Evolutionary conservation across 2,113 vertebrate species (phyloP).

Genomic region (Corythoichthys haematopterus): DNA sequence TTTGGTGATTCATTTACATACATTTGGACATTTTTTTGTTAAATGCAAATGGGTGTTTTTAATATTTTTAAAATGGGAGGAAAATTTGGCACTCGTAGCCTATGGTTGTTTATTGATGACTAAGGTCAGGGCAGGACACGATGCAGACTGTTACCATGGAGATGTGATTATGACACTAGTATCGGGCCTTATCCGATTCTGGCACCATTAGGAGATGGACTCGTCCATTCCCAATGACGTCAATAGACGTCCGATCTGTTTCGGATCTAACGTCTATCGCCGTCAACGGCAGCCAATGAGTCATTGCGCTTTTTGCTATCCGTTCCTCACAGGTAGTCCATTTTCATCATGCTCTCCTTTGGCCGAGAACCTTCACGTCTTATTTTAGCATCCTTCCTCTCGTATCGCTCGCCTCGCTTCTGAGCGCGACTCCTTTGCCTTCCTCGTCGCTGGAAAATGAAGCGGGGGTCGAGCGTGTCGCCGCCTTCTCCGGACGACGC

Average conservation of each 20-base stretch:
- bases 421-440: conserved; percentile 46
- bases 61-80: too few species aligned
- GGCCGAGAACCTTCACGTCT: conserved; percentile 38
- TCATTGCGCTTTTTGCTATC: too few species aligned
- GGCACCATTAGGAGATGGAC: conserved; percentile 48
- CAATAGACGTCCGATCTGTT: neutral
- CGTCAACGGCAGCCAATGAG: too few species aligned
- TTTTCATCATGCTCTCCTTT: conserved; percentile 45
- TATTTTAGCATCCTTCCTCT: conserved; percentile 52
- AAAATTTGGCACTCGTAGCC: too few species aligned
- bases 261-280: too few species aligned
- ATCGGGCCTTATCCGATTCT: conserved; percentile 45
- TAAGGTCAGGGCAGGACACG: conserved; percentile 54
- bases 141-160: conserved; percentile 44
- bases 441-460: conserved; percentile 47
- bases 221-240: conserved; percentile 24
- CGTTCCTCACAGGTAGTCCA: conserved; percentile 5
- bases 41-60: too few species aligned
- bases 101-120: conserved; percentile 12
- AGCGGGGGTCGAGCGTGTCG: conserved; percentile 62
- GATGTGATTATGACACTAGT: conserved; percentile 51
- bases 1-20: too few species aligned
- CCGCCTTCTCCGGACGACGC: conserved; percentile 32
- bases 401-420: conserved; percentile 41
- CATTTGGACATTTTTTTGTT: too few species aligned